Evolutionary conservation across 2,797 vertebrate species (phyloP).

Genomic region (Aldrovandia affinis): DNA sequence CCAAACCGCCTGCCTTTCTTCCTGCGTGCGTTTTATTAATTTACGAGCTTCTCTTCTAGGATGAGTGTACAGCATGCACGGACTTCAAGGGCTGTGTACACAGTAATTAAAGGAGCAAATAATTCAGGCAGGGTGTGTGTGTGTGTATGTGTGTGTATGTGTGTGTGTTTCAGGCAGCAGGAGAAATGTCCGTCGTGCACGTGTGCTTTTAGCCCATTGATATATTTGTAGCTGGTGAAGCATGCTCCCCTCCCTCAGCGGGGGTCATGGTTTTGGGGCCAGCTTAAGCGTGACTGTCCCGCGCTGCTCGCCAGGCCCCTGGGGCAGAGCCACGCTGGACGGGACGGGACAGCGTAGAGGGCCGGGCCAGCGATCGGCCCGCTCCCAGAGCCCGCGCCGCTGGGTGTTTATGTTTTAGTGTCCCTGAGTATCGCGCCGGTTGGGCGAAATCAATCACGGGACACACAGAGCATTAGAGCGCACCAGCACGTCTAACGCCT

Average conservation of each 20-base stretch:
- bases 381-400: background rate
- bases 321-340: conserved; percentile 26
- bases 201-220: background rate
- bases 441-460: background rate
- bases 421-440: conserved; percentile 7
- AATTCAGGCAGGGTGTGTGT: background rate
- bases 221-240: background rate
- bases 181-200: background rate
- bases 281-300: background rate
- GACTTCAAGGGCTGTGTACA: background rate
- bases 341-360: background rate
- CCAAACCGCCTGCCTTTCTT: background rate
- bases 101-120: background rate
- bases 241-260: background rate
- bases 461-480: background rate
- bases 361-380: background rate
- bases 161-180: background rate
- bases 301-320: background rate
- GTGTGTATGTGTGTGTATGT: background rate
- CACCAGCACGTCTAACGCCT: background rate
- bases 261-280: background rate
- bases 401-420: conserved; percentile 16
- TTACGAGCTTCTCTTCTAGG: background rate
- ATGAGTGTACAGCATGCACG: background rate
- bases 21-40: background rate